A percentile compares a stretch with the other conserved stretches of the same genome.
phyloP scores from a whole-genome alignment of 2,113 vertebrate genomes.

The Loxodonta africana region DNA sequence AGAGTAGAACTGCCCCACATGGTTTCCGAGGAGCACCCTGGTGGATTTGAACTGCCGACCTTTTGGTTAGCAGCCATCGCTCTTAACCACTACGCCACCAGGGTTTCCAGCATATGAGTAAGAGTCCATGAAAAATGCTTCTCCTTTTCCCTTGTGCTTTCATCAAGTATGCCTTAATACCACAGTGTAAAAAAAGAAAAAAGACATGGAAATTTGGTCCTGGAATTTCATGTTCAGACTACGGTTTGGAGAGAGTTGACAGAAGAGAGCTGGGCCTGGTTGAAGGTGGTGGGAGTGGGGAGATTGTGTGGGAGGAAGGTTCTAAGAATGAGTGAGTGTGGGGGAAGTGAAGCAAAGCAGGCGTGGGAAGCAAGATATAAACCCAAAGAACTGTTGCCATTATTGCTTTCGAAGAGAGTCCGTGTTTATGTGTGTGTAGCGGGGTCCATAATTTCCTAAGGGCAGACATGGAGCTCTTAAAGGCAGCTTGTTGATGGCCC shows the following conservation, averaged over 20 bases:
- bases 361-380: not conserved
- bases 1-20: no score
- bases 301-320: not conserved
- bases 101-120: no score
- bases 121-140: not conserved
- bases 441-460: not conserved
- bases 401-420: not conserved
- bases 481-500: not conserved
- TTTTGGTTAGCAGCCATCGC: no score
- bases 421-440: not conserved
- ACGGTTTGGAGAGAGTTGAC: not conserved
- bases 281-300: not conserved
- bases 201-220: not conserved
- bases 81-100: no score
- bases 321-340: not conserved
- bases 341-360: not conserved
- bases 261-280: not conserved
- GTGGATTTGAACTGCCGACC: no score
- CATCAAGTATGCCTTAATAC: not conserved
- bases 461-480: not conserved
- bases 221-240: not conserved
- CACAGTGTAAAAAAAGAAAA: fast-evolving
- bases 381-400: no score
- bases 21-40: no score
- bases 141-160: not conserved